These are phyloP conservation scores for Falco columbarius DNA, from an alignment of 2,797 vertebrate species.

Conservation along the genomic window DNA sequence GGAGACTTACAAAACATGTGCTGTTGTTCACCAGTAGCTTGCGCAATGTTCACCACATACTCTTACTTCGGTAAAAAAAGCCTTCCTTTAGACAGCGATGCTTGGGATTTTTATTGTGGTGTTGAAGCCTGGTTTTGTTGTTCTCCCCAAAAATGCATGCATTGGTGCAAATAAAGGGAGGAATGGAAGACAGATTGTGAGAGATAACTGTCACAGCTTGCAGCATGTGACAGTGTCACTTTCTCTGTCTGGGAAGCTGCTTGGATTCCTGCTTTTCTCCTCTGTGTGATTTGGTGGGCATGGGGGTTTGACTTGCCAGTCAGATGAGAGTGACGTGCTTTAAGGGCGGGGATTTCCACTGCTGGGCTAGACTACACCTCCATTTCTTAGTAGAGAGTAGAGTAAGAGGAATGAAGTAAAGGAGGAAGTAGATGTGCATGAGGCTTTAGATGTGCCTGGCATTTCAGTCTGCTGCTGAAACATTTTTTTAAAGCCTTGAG, in stretches of 20 bases:
- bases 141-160: neutral
- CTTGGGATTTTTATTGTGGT: neutral
- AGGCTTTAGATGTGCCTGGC: neutral
- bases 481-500: neutral
- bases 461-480: neutral
- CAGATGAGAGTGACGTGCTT: neutral
- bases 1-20: neutral
- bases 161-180: neutral
- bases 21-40: neutral
- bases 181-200: neutral
- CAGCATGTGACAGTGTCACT: neutral
- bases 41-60: neutral
- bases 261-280: neutral
- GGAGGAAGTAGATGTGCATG: neutral
- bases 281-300: neutral
- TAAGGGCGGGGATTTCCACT: neutral
- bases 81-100: neutral
- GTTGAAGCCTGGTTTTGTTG: neutral
- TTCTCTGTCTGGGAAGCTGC: neutral
- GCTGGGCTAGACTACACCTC: neutral
- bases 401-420: neutral
- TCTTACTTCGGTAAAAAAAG: neutral
- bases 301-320: neutral
- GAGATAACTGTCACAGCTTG: neutral
- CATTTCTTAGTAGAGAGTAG: neutral